Base-by-base conservation (phyloP, 2,797 vertebrate species). In the Hydrolagus colliei region DNA sequence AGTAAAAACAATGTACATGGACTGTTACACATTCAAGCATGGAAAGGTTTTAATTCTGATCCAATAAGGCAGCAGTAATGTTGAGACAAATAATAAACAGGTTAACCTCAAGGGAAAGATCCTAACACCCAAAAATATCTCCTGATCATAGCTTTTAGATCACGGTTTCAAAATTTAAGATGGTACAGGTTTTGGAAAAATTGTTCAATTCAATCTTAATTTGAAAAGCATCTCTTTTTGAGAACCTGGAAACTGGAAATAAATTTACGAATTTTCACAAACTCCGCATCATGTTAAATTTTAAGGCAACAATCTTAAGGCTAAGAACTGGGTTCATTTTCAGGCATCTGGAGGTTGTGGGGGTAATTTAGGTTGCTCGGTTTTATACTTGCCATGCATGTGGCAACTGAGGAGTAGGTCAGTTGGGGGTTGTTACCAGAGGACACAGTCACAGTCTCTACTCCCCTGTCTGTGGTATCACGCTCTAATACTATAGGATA, bases 41-140 rank as follows among this genome's bases (percentile, higher is more conserved):
- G 74, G 35, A 76, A 76, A 59, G 74, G 12, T 11, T 9, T 77
- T 77, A 77, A 77, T 16, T 77, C 61, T 61, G 20, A 77, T 77
- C 52, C 52, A 77, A 52, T 77, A 59, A 77, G 75, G 9, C 32
- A 79, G 27, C 62, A 27, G 27, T 27, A 27, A 6, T 52, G 41
- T 52, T 52, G 59, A 78, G n/a, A 13, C 59, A 78, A 78, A 13
- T 41, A 65, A 22, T 63, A 27, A 27, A n/a, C 62, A 10, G 63
- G 14, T 79, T 63, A 63, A 79, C 12, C 12, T 63, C 11, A 62
- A 79, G 77, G 59, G 16, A 74, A 52, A 61, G 10, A 9, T 12
- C n/a, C 41, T 52, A 6, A 0, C 6, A 52, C 41, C 41, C 41
- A 52, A 52, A 52, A 52, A 52, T 52, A 52, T 79, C 1, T 6